Evolutionary conservation across 2,888 invertebrate genomes (phyloP).

Genomic region (Rhogogaster chlorosoma): DNA sequence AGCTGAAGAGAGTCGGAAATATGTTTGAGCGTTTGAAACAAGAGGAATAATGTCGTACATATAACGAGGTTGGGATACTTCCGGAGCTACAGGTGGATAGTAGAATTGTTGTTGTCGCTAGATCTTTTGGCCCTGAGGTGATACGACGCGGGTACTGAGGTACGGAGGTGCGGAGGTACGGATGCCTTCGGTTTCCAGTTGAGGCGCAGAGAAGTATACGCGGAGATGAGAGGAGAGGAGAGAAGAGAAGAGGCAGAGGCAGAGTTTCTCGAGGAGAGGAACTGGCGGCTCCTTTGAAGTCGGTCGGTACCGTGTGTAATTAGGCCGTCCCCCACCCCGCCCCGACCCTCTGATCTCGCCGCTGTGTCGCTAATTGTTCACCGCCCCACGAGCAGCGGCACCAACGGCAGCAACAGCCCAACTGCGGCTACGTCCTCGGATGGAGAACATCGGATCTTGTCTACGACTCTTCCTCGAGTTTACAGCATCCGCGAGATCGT

Average conservation of each 20-base stretch:
- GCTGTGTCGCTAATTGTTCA: slow-evolving; percentile 76
- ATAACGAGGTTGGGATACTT: slow-evolving; percentile 8
- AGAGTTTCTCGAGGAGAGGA: slow-evolving; percentile 67
- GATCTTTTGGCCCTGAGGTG: slow-evolving; percentile 29
- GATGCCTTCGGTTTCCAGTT: slow-evolving; percentile 41
- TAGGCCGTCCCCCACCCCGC: slow-evolving; percentile 75
- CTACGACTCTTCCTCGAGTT: slow-evolving; percentile 14
- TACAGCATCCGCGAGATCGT: slow-evolving; percentile 9
- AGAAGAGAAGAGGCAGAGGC: slow-evolving; percentile 46
- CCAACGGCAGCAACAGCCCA: slow-evolving; percentile 48
- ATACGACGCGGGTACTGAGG: background rate
- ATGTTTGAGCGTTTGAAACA: background rate
- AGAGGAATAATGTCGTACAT: background rate
- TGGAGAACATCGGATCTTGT: slow-evolving; percentile 39
- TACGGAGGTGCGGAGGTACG: slow-evolving; percentile 28
- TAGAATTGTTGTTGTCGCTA: background rate
- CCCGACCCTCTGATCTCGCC: slow-evolving; percentile 74
- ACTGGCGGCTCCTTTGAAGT: slow-evolving; percentile 76
- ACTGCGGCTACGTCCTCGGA: slow-evolving; percentile 18
- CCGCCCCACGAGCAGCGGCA: slow-evolving; percentile 69
- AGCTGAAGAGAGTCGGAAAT: background rate
- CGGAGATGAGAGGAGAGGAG: slow-evolving; percentile 46
- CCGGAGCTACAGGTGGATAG: slow-evolving; percentile 39
- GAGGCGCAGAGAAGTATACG: slow-evolving; percentile 16
- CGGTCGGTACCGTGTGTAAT: slow-evolving; percentile 76